phyloP scores from a whole-genome alignment of 2,113 vertebrate genomes.

The Holacanthus passer region DNA sequence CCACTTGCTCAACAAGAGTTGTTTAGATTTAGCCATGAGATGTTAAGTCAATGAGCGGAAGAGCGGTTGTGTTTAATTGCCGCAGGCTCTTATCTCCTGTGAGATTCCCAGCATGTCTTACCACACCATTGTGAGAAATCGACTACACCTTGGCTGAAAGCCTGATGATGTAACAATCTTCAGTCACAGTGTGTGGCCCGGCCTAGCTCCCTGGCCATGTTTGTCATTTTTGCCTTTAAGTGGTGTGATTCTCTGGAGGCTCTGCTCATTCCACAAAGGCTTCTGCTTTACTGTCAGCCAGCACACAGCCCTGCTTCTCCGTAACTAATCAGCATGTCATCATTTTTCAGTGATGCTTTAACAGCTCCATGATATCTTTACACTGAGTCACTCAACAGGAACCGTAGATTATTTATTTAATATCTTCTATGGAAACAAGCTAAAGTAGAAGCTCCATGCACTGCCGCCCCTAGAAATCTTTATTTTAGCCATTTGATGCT shows the following conservation, averaged over 20 bases:
- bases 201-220: not conserved
- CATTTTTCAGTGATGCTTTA: too few relatives aligned
- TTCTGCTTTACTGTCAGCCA: not conserved
- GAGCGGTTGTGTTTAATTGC: not conserved
- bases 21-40: constrained; percentile 17
- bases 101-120: constrained; percentile 10
- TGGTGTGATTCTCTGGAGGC: not conserved
- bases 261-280: not conserved
- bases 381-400: too few relatives aligned
- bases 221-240: not conserved
- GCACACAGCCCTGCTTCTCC: not conserved
- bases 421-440: too few relatives aligned
- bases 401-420: too few relatives aligned
- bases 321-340: not conserved
- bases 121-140: not conserved
- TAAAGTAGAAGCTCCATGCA: too few relatives aligned
- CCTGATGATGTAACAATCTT: not conserved
- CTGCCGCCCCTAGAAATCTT: too few relatives aligned
- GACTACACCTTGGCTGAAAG: not conserved
- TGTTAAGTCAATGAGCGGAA: not conserved
- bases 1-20: not conserved
- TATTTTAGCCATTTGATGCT: too few relatives aligned
- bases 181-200: not conserved
- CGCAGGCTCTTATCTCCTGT: not conserved
- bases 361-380: too few relatives aligned